Conservation (phyloP, 2,113 vertebrate species). For the Grus americana region DNA sequence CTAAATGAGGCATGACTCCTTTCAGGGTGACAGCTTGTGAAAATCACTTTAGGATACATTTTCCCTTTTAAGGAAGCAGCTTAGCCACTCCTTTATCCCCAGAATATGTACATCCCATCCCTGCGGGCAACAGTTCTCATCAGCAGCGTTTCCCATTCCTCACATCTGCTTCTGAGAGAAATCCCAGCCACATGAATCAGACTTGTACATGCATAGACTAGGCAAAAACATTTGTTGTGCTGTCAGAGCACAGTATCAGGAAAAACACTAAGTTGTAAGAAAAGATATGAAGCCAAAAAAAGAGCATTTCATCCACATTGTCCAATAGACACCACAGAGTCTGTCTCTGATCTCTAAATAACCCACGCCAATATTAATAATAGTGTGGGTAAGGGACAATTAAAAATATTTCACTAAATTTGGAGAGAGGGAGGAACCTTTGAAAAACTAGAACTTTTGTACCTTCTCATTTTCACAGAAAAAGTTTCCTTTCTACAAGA, state of each 20-base stretch:
- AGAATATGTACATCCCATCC: slow-evolving; percentile 38
- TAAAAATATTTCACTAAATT: neutral
- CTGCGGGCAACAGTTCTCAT: slow-evolving; percentile 38
- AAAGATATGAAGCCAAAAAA: slow-evolving; percentile 9
- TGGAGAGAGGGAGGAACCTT: neutral
- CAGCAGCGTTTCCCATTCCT: slow-evolving; percentile 34
- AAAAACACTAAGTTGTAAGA: slow-evolving; percentile 14
- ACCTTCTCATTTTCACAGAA: neutral
- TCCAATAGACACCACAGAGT: neutral
- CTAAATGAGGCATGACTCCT: slow-evolving; percentile 49
- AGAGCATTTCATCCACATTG: neutral
- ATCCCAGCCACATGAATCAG: slow-evolving; percentile 43
- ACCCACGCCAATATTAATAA: neutral
- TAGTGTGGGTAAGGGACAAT: neutral
- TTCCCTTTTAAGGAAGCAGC: slow-evolving; percentile 51
- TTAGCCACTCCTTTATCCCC: slow-evolving; percentile 50
- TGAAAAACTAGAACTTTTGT: neutral
- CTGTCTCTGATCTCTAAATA: neutral
- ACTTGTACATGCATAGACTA: neutral
- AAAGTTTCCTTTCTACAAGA: neutral
- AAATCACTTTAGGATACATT: slow-evolving; percentile 47
- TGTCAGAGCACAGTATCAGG: slow-evolving; percentile 6
- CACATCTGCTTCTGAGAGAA: slow-evolving; percentile 43
- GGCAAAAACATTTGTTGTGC: slow-evolving; percentile 19
- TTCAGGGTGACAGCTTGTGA: slow-evolving; percentile 45